These are phyloP conservation scores for Heliconius congener DNA, from an alignment of 1,140 invertebrate genomes.

Conservation along the genomic window DNA sequence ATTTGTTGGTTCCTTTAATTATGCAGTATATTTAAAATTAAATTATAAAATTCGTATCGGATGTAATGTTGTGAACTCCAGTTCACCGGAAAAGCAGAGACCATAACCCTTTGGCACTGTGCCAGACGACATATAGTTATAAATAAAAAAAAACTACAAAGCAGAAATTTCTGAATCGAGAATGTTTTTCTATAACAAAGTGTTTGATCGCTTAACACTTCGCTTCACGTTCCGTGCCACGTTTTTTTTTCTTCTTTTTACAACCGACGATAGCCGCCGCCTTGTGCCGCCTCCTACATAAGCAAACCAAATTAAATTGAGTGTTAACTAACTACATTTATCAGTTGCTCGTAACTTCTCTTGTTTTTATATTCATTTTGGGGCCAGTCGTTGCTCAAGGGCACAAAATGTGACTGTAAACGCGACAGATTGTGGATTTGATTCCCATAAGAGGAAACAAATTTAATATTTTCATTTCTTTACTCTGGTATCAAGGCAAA, in stretches of 20 bases:
- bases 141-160: constrained; percentile 6
- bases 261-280: constrained; percentile 56
- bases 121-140: neutral
- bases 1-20: no score
- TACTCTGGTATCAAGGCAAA: no score
- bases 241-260: constrained; percentile 52
- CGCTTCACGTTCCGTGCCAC: constrained; percentile 56
- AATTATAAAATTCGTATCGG: neutral
- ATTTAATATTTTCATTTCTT: no score
- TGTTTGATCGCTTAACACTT: constrained; percentile 66
- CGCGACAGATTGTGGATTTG: no score
- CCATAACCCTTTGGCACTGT: neutral
- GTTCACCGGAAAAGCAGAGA: neutral
- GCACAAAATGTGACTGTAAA: no score
- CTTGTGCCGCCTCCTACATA: neutral
- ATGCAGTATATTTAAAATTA: neutral
- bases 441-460: no score
- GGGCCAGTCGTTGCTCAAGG: no score
- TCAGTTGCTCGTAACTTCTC: constrained; percentile 21
- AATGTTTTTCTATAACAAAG: constrained; percentile 45
- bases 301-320: constrained; percentile 24
- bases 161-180: constrained; percentile 33
- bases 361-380: constrained; percentile 16
- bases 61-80: neutral
- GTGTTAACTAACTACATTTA: constrained; percentile 5